Conservation (phyloP, 1,140 invertebrate genomes). For the Cydia fagiglandana region DNA sequence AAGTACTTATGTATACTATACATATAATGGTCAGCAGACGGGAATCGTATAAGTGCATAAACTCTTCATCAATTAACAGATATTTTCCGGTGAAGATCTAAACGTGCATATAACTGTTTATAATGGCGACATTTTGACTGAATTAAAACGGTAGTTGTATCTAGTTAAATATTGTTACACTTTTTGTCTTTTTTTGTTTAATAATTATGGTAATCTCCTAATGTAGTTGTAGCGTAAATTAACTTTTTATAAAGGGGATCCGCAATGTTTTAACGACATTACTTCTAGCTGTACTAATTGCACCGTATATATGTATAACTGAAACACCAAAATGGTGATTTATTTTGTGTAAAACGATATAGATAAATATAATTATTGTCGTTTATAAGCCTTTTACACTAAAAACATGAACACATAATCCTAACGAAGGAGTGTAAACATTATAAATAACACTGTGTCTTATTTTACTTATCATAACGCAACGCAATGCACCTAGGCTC, state of each 20-base stretch:
- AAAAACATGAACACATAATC: not conserved
- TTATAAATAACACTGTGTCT: conserved; percentile 11
- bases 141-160: not conserved
- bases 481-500: not conserved
- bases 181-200: not conserved
- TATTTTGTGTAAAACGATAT: conserved; percentile 14
- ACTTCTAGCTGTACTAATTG: conserved; percentile 4
- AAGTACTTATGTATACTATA: not conserved
- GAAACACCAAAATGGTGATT: conserved; percentile 6
- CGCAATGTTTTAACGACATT: not conserved
- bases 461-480: conserved; percentile 4
- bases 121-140: not conserved
- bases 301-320: conserved; percentile 8
- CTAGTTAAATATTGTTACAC: conserved; percentile 9
- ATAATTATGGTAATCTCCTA: not conserved
- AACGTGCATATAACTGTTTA: not conserved
- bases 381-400: conserved; percentile 4
- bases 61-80: not conserved
- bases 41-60: not conserved
- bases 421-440: not conserved
- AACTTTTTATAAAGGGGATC: not conserved
- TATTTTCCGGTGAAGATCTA: not conserved
- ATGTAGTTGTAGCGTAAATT: not conserved
- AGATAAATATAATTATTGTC: not conserved
- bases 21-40: not conserved